Evolutionary conservation across 2,797 vertebrate genomes (phyloP).

Genomic region (Podarcis lilfordi): DNA sequence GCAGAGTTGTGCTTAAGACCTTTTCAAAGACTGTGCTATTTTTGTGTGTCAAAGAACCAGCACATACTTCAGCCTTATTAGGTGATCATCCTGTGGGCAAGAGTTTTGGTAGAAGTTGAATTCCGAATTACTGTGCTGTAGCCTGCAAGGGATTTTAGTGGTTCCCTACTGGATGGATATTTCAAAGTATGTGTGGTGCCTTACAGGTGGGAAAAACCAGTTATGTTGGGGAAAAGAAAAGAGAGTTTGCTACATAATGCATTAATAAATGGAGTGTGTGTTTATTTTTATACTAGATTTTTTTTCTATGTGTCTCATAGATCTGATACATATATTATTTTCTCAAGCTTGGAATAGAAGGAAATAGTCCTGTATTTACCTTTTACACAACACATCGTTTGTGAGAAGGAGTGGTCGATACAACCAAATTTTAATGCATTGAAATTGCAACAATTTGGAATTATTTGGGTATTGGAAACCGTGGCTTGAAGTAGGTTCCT

Average conservation of each 20-base stretch:
- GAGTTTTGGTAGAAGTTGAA: conserved; percentile 3
- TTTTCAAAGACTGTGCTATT: conserved; percentile 42
- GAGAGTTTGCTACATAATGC: background rate
- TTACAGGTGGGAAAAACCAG: background rate
- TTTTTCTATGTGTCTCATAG: background rate
- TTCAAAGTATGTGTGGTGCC: background rate
- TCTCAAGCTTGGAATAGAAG: background rate
- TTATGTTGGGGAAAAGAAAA: background rate
- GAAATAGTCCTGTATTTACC: background rate
- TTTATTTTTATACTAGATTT: too few species aligned
- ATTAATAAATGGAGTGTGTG: background rate
- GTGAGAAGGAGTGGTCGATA: background rate
- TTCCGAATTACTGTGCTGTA: conserved; percentile 29
- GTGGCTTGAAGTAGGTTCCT: background rate
- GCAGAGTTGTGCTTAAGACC: accelerated
- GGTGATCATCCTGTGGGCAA: conserved; percentile 29
- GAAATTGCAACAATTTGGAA: background rate
- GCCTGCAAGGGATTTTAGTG: background rate
- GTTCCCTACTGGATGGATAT: background rate
- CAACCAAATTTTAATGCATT: background rate
- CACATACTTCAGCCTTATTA: conserved; percentile 53
- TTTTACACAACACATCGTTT: background rate
- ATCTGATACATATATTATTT: background rate
- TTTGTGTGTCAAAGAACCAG: conserved; percentile 34
- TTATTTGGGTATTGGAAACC: background rate